phyloP scores from a whole-genome alignment of 2,888 invertebrate species.

The Melieria omissa region DNA sequence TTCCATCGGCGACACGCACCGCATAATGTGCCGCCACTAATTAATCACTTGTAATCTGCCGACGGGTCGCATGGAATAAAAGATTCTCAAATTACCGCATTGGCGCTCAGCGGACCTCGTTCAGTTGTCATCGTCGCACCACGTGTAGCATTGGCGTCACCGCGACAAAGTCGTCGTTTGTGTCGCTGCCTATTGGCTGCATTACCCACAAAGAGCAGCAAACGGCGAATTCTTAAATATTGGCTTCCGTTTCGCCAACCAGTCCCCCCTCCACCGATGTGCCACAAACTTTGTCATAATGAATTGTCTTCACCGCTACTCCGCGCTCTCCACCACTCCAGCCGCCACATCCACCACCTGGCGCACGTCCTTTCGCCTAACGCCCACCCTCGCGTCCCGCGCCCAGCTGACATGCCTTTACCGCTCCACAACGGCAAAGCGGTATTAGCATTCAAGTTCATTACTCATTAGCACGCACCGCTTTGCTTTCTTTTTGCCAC shows the following conservation, averaged over 20 bases:
- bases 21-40: constrained; percentile 33
- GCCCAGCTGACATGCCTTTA: background rate
- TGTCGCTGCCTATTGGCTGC: background rate
- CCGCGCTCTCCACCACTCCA: too few species aligned
- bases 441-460: constrained; percentile 33
- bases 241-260: background rate
- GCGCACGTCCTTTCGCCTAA: background rate
- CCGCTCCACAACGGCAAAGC: constrained; percentile 4
- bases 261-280: background rate
- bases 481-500: constrained; percentile 23
- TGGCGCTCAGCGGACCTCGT: background rate
- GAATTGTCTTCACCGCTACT: too few species aligned
- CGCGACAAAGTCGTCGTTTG: background rate
- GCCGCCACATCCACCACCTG: background rate
- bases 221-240: background rate
- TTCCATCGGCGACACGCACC: too few species aligned
- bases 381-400: background rate
- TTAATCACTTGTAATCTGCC: constrained; percentile 39
- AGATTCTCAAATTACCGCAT: constrained; percentile 40
- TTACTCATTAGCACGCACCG: constrained; percentile 45
- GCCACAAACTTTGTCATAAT: background rate
- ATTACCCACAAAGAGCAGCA: background rate
- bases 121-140: too few species aligned
- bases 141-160: too few species aligned
- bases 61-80: constrained; percentile 27